Base-by-base conservation (phyloP, 2,797 vertebrate genomes). In the Lerista edwardsae region DNA sequence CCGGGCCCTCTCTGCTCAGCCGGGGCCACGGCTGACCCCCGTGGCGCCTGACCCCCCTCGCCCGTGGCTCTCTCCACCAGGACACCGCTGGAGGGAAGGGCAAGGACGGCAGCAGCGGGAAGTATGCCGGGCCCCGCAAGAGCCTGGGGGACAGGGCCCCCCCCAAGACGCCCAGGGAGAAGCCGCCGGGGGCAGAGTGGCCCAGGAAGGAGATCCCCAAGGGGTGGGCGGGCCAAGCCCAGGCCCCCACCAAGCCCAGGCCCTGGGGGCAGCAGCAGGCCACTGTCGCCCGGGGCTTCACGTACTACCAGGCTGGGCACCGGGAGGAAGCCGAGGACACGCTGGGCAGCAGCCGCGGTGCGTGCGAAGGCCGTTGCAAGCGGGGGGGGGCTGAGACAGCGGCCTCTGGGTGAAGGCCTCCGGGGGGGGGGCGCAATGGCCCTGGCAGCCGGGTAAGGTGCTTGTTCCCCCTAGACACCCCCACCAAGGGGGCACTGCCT, bases 241-340 rank as follows among this genome's bases (percentile, higher is more conserved):
- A 96, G 84, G 97, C 98, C 39, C 97, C 97, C 0, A 87, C 95
- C 92, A 99, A 97, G 94, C 95, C 97, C 88, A 97, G 96, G 84
- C 92, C 95, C 2, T 87, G 86, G 6, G 95, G 93, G 0, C 97
- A 97, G 84, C 98, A 98, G 94, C 97, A 97, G 5, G 55, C 36
- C 0, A 97, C 97, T 0, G 96, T 98, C 86, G 95, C 98, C 88
- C 96, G 98, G 78, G 97, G 98, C 88, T 97, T 99, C 94, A 99
- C 98, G 0, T 99, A 99, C 96, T 99, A 99, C 96, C 99, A 99
- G 94, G 97, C 98, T 0, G 94, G 96, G 89, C 97, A 95, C 87
- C 91, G 62, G 0, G 97, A 96, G 0, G 94, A 83, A 0, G 92
- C 94, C 0, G 96, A 97, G 76, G 92, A 93, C 2, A 17, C 84